Evolutionary conservation across 2,888 invertebrate species (phyloP).

Genomic region (Apotomis turbidana): DNA sequence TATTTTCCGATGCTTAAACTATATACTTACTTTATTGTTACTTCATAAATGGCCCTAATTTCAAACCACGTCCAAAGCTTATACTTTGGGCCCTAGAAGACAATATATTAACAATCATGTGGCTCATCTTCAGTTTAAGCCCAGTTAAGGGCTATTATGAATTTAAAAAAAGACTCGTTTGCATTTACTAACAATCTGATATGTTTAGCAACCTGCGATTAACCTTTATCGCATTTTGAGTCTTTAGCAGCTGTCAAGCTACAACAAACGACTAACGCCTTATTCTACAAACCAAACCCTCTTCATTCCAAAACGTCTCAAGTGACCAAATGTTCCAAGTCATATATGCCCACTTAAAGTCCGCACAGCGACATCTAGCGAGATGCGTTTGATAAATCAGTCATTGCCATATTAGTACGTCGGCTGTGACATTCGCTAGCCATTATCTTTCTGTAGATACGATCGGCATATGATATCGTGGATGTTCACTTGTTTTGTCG

Average conservation of each 20-base stretch:
- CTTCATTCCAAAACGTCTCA: background rate
- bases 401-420: conserved; percentile 19
- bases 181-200: background rate
- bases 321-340: background rate
- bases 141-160: too few relatives aligned
- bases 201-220: background rate
- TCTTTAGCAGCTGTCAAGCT: background rate
- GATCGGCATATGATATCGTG: background rate
- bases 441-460: conserved; percentile 13
- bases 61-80: too few relatives aligned
- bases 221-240: background rate
- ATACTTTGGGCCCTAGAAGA: too few relatives aligned
- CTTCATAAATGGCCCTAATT: too few relatives aligned
- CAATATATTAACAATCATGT: too few relatives aligned
- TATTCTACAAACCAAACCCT: background rate
- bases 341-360: background rate
- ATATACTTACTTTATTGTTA: too few relatives aligned
- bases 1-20: too few relatives aligned
- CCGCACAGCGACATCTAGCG: background rate
- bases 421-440: background rate
- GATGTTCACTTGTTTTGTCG: background rate
- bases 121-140: too few relatives aligned
- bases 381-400: conserved; percentile 25
- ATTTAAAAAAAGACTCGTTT: too few relatives aligned
- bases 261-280: background rate